Base-by-base conservation (phyloP, 2,888 invertebrate genomes). In the Caenorhabditis plicata region DNA sequence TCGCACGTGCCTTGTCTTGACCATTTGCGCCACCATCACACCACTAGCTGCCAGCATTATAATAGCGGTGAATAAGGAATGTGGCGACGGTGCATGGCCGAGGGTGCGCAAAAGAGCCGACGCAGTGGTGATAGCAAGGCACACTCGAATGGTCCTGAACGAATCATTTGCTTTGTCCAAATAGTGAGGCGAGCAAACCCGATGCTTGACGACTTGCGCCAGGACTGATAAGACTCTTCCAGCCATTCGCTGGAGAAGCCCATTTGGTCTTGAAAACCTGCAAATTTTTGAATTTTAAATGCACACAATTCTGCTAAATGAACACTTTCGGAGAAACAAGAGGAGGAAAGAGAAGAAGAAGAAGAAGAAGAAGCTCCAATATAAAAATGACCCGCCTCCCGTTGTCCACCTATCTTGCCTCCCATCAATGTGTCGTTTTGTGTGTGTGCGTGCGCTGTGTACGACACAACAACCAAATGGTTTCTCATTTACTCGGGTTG, bases 181-280 rank as follows among this genome's bases (percentile, higher is more conserved):
- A n/a, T n/a, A n/a, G n/a, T n/a, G n/a, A n/a, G n/a, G n/a, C n/a
- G n/a, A n/a, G 46, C 57, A 35, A 20, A 60, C 53, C 58, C 46
- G 23, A 48, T 43, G 32, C 51, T 42, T 11, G 54, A 51, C n/a
- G 47, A 19, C 29, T 55, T 47, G 39, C 61, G 35, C 61, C 61
- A 61, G 26, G 32, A 40, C 41, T 48, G 39, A 39, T 55, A 61
- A 39, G 53, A 51, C 51, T 50, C 47, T 61, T 61, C 61, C 51
- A 61, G 61, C 55, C 51, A 50, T 48, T 54, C 61, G 29, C 55
- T 55, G 47, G 55, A 49, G 50, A 61, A 61, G 43, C 61, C 61
- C 61, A 61, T 61, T 39, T 48, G 54, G 33, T 54, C 54, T 54
- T 47, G 26, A 54, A 54, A 33, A 15, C 9, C n/a, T n/a, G n/a